phyloP scores from a whole-genome alignment of 2,113 vertebrate species.

The Diadophis punctatus region DNA sequence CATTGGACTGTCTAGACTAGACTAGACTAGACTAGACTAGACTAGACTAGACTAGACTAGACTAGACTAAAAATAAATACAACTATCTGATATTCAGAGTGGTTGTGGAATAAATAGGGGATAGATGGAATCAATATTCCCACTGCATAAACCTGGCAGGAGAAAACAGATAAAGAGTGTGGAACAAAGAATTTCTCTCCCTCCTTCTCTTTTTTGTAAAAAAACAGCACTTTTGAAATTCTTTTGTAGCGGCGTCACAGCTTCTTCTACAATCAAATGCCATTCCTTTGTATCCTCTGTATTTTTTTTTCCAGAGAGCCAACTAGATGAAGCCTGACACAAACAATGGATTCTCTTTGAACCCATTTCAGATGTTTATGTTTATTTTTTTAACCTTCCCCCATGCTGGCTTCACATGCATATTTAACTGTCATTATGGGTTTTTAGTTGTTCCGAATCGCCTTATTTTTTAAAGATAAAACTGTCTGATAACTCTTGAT shows the following conservation, averaged over 20 bases:
- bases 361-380: background rate
- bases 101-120: background rate
- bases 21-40: too few species aligned
- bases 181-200: background rate
- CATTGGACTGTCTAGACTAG: too few species aligned
- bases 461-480: background rate
- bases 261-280: background rate
- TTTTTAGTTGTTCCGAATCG: background rate
- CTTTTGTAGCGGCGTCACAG: background rate
- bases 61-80: background rate
- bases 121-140: background rate
- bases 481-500: background rate
- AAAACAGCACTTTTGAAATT: background rate
- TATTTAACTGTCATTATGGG: background rate
- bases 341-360: background rate
- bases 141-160: background rate
- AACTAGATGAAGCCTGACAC: background rate
- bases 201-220: background rate
- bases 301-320: background rate
- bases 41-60: too few species aligned
- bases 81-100: background rate
- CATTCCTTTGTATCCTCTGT: background rate
- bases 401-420: background rate
- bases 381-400: background rate
- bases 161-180: background rate